Conservation (phyloP, 2,888 invertebrate species). For the Alentia gelatinosa region DNA sequence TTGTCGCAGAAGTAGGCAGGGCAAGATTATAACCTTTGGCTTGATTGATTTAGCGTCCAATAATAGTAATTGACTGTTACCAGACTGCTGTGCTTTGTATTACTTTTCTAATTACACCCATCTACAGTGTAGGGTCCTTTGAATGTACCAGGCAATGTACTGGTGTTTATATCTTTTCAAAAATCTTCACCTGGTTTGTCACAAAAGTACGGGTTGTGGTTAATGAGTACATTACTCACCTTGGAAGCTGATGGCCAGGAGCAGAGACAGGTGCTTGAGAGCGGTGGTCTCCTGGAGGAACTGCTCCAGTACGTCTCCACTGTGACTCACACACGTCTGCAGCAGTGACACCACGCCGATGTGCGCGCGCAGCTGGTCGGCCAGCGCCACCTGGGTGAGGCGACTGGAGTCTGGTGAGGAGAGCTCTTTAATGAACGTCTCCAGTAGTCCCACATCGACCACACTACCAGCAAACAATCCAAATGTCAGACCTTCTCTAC, state of each 20-base stretch:
- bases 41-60: too few species aligned
- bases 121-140: too few species aligned
- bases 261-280: slow-evolving; percentile 70
- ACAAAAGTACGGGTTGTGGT: too few species aligned
- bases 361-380: slow-evolving; percentile 74
- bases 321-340: slow-evolving; percentile 69
- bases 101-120: too few species aligned
- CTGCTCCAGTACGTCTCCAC: slow-evolving; percentile 69
- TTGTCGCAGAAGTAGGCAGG: too few species aligned
- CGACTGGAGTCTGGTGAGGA: slow-evolving; percentile 62
- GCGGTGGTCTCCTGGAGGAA: slow-evolving; percentile 70
- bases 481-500: too few species aligned
- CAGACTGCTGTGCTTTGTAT: too few species aligned
- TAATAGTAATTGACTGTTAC: too few species aligned
- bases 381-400: slow-evolving; percentile 71
- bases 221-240: slow-evolving; percentile 57
- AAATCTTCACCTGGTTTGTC: too few species aligned
- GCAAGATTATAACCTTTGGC: too few species aligned
- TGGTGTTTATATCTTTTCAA: too few species aligned
- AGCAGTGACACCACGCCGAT: slow-evolving; percentile 70
- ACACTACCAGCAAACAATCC: slow-evolving; percentile 65
- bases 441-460: slow-evolving; percentile 71
- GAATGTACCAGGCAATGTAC: too few species aligned
- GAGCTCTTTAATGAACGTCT: slow-evolving; percentile 70
- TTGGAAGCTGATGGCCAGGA: slow-evolving; percentile 66